Evolutionary conservation across 2,113 vertebrate species (phyloP), one percentile per base, ranked within the genome.

Genomic region (Bostrychus sinensis): DNA sequence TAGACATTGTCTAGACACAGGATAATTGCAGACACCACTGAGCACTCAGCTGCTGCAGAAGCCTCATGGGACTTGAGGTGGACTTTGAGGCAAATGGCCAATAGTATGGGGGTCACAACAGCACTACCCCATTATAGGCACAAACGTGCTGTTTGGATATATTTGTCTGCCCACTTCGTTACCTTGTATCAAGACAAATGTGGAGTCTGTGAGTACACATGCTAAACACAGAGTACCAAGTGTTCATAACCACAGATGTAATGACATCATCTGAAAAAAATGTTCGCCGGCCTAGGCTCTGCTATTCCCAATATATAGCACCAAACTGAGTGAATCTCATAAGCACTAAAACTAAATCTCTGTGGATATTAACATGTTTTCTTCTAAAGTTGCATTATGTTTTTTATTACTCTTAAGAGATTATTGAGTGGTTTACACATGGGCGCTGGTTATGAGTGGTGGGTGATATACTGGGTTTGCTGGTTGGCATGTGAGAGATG

Each of bases 1-100:
- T 92, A 96, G 95, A 96, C 94, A 93, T 88, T 92, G 95, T 97
- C 95, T 96, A 97, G 95, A 96, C 95, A 77, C 80, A 80, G 88
- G 77, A 94, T 94, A 94, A 95, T 96, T 96, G 95, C 94, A 93
- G 94, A 93, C 93, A 94, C 91, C 93, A 91, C 86, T 75, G 91
- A 94, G 94, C 93, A 93, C 92, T 94, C 95, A 93, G 93, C 92
- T 93, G 89, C 92, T 92, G 92, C 92, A 90, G 62, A 82, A 88
- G 86, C 90, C 93, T 92, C 93, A 70, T 74, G 86, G 89, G 86
- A 89, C 69, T 90, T 92, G 92, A 92, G 92, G 93, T 93, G 92
- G 90, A 91, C 91, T 90, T 92, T 91, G 92, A 93, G 93, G 93
- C 91, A 92, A 91, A 85, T 34, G 77, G 64, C 65, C 83, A 77